These are phyloP conservation scores for human DNA, from an alignment of 2,113 vertebrate species.

Conservation along the genomic window DNA sequence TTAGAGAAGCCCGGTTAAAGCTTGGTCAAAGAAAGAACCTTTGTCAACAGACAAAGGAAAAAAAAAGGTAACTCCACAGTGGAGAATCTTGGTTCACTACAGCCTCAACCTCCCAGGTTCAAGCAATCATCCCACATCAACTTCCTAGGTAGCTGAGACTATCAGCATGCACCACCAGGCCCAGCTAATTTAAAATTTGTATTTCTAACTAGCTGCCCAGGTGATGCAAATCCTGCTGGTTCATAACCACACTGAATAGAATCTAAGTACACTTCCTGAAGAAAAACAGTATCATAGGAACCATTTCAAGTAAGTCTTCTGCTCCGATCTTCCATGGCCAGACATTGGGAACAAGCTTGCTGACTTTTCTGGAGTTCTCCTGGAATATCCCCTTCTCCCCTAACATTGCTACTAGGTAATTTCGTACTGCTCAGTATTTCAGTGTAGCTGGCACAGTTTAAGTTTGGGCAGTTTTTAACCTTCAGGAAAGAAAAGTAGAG, in stretches of 20 bases:
- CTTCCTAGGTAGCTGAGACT: background rate
- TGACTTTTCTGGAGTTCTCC: background rate
- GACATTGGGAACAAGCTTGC: background rate
- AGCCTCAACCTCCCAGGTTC: no score
- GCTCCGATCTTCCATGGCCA: background rate
- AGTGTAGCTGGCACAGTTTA: background rate
- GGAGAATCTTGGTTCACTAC: background rate
- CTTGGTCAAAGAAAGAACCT: background rate
- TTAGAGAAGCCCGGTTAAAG: background rate
- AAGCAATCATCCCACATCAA: no score
- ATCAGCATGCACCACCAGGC: background rate
- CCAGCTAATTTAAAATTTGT: background rate
- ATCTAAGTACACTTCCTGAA: background rate
- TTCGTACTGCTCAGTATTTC: background rate
- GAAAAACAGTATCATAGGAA: background rate
- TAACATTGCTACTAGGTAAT: background rate
- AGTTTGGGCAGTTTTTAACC: background rate
- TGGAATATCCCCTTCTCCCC: background rate
- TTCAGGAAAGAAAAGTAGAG: background rate
- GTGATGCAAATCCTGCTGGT: background rate
- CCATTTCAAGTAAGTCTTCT: background rate
- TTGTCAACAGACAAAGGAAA: background rate
- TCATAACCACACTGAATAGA: background rate
- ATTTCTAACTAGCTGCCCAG: background rate
- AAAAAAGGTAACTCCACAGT: background rate